These are phyloP conservation scores for Psilopogon haemacephalus DNA, from an alignment of 2,113 vertebrate genomes.

Conservation along the genomic window DNA sequence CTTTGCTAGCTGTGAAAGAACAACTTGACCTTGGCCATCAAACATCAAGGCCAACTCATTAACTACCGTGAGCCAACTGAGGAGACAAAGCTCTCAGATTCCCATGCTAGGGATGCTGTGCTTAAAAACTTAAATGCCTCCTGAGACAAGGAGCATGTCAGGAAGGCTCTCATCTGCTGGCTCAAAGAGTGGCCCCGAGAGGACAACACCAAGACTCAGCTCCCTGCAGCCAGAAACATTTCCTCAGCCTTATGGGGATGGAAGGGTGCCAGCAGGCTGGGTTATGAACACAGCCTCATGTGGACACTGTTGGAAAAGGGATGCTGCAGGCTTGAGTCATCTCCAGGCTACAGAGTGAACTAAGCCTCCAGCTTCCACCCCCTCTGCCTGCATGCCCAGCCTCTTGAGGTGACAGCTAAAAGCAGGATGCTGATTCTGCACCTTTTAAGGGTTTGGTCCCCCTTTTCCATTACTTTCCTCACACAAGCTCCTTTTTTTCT, in stretches of 20 bases:
- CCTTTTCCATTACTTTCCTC: not conserved
- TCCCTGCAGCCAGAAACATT: not conserved
- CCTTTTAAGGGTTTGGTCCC: not conserved
- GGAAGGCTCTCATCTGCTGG: not conserved
- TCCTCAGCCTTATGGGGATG: not conserved
- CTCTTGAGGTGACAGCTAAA: not conserved
- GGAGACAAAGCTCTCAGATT: constrained; percentile 24
- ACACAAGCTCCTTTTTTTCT: not conserved
- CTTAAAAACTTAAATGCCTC: not conserved
- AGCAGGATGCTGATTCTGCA: not conserved
- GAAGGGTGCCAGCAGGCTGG: not conserved
- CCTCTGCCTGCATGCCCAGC: too few relatives aligned
- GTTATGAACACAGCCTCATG: not conserved
- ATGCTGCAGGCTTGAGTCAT: not conserved
- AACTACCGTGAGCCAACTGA: fast-evolving
- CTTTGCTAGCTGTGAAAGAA: fast-evolving
- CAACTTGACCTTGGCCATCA: not conserved
- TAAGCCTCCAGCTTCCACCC: not conserved
- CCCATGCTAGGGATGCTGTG: not conserved
- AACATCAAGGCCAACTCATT: not conserved
- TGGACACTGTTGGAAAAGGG: constrained; percentile 23
- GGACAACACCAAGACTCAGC: fast-evolving
- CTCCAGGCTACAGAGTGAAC: not conserved
- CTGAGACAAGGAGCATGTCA: not conserved
- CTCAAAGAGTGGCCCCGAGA: fast-evolving